A percentile compares a stretch with the other conserved stretches of the same genome.
Conservation (phyloP, 2,888 invertebrate species). For the Eristalinus sepulchralis region DNA sequence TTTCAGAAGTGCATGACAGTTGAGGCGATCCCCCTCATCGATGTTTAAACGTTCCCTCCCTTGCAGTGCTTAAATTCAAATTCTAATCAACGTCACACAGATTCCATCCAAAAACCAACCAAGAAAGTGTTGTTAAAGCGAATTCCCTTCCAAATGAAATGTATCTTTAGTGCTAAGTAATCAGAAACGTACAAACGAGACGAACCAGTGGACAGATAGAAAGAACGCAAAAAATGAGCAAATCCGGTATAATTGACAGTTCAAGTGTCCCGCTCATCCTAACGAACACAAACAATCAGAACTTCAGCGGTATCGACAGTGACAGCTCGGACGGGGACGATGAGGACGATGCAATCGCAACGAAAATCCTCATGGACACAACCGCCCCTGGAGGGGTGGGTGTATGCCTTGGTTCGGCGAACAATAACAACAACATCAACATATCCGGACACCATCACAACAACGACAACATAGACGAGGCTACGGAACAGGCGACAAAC, state of each 20-base stretch:
- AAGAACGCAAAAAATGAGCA: slow-evolving; percentile 72
- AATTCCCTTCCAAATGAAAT: slow-evolving; percentile 1
- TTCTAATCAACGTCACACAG: not conserved
- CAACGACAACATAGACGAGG: slow-evolving; percentile 20
- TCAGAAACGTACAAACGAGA: not conserved
- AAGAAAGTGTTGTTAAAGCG: not conserved
- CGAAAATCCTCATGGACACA: slow-evolving; percentile 57
- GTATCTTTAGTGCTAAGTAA: slow-evolving; percentile 39
- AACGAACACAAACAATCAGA: slow-evolving; percentile 72
- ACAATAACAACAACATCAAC: slow-evolving; percentile 26
- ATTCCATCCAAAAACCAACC: slow-evolving; percentile 38
- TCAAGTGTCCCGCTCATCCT: slow-evolving; percentile 75
- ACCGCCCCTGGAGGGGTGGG: slow-evolving; percentile 5
- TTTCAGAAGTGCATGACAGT: not conserved
- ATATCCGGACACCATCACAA: slow-evolving; percentile 7
- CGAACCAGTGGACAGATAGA: slow-evolving; percentile 13
- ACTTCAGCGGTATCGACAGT: slow-evolving; percentile 69
- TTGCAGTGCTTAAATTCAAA: slow-evolving; percentile 3
- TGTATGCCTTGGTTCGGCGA: slow-evolving; percentile 14
- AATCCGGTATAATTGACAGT: slow-evolving; percentile 72
- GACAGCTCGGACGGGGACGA: slow-evolving; percentile 71
- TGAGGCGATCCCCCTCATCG: not conserved
- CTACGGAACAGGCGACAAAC: slow-evolving; percentile 26
- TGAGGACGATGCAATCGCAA: slow-evolving; percentile 59
- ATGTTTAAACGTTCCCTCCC: not conserved